Evolutionary conservation across 92 coral and sea anemone genomes (phyloP).

Genomic region (Parazoanthus atlanticus): DNA sequence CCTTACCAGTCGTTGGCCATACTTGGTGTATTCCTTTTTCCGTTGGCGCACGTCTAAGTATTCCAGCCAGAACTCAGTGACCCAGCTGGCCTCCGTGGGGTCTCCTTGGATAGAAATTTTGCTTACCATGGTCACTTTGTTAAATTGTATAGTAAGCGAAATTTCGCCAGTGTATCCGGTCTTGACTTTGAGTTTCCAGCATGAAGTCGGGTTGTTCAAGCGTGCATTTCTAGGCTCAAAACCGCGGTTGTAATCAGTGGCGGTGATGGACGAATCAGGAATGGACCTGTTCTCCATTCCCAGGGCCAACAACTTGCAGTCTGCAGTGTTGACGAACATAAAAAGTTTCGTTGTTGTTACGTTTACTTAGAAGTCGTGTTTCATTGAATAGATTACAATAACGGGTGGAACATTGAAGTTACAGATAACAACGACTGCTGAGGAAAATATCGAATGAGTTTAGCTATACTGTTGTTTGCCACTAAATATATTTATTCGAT

Average conservation of each 20-base stretch:
- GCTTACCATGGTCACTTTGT: not conserved
- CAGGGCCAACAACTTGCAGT: not conserved
- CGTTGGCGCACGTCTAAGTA: not conserved
- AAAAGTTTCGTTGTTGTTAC: not conserved
- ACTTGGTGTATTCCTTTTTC: not conserved
- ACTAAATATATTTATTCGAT: too few relatives aligned
- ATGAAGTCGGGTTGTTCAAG: slow-evolving; percentile 40
- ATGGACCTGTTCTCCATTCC: slow-evolving; percentile 75
- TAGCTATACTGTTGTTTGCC: too few relatives aligned
- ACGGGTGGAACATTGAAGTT: too few relatives aligned
- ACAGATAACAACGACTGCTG: too few relatives aligned
- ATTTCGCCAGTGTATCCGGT: not conserved
- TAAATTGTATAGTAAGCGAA: not conserved
- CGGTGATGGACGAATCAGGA: slow-evolving; percentile 54
- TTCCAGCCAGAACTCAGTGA: not conserved
- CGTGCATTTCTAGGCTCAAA: slow-evolving; percentile 69
- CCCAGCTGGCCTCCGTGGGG: slow-evolving; percentile 11
- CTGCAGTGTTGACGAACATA: not conserved
- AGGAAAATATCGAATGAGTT: too few relatives aligned
- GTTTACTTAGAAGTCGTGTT: too few relatives aligned
- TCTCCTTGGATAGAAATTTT: slow-evolving; percentile 21
- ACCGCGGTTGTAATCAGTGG: slow-evolving; percentile 48
- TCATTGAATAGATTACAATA: not conserved
- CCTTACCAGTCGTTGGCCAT: not conserved
- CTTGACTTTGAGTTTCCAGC: slow-evolving; percentile 4